Evolutionary conservation across 2,888 invertebrate genomes (phyloP), one percentile per base, ranked within the genome.

Genomic region (Lobophora halterata): DNA sequence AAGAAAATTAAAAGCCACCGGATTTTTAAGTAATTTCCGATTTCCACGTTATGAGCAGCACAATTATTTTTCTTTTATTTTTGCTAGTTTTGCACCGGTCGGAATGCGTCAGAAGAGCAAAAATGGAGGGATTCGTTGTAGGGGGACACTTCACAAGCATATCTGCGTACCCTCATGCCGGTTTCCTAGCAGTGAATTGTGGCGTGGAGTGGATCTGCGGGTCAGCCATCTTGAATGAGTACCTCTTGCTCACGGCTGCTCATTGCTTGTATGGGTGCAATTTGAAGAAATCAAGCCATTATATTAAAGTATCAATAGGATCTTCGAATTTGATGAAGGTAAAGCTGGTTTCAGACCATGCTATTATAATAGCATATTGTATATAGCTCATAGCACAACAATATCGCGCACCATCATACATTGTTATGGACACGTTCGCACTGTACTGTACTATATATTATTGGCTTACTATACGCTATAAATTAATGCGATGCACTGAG

Each of bases 171-270:
- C 60, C 60, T 0, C 60, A 63, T 16, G 35, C 52, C 1, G 48
- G 51, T 0, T 58, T 34, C 11, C 27, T 62, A 3, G 3, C 28
- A 2, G 27, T 34, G 4, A 2, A 6, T 1, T 56, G 59, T 17
- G 6, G 3, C 0, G 5, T 3, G 0, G 3, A 11, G 2, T 60
- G 48, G 53, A 45, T 52, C 0, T 71, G 65, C 23, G 64, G 67
- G 0, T 40, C 55, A 0, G 55, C 68, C 0, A 37, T 69, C 3
- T 16, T 70, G 9, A 66, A 62, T 19, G 65, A 67, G 10, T 29
- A 33, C 3, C 17, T 66, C 0, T 2, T 59, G 3, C 6, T 69
- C 7, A 65, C 70, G 0, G 64, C 65, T 0, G 65, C 53, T 0
- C 65, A 65, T 16, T 66, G 68, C 26, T 0, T 64, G 0, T 3